Percentiles rank a stretch among this genome's conserved stretches.
Evolutionary conservation across 1,140 invertebrate species (phyloP).

Genomic region (Drosophila azteca): DNA sequence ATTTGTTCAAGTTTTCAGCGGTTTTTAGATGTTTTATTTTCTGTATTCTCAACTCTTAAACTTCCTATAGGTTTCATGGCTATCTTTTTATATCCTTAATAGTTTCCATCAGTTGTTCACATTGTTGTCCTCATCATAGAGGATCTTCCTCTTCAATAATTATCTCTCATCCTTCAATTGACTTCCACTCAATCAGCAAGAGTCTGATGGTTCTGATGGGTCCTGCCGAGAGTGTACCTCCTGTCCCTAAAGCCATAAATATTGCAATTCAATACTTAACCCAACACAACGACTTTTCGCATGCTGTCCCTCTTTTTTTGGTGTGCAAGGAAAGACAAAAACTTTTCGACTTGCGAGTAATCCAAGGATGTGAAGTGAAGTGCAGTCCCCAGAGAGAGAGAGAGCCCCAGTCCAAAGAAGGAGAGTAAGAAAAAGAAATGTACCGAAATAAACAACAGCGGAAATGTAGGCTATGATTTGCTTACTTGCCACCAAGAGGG

Average conservation of each 20-base stretch:
- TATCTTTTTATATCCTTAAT: too few species aligned
- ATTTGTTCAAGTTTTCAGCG: conserved; percentile 12
- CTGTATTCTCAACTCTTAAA: neutral
- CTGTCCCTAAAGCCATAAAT: conserved; percentile 19
- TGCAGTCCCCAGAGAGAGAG: conserved; percentile 26
- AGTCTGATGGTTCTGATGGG: too few species aligned
- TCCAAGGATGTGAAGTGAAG: conserved; percentile 37
- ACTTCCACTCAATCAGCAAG: conserved; percentile 1
- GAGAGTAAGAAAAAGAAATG: conserved; percentile 40
- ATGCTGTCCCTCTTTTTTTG: neutral
- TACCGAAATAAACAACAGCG: conserved; percentile 69
- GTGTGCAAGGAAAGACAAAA: conserved; percentile 10
- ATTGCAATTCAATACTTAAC: conserved; percentile 46
- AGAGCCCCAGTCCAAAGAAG: neutral
- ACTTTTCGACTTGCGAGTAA: conserved; percentile 28
- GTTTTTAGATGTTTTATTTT: too few species aligned
- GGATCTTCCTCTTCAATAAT: too few species aligned
- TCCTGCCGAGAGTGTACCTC: too few species aligned
- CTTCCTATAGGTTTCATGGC: conserved; percentile 1
- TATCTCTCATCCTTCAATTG: conserved; percentile 3
- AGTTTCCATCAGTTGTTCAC: too few species aligned
- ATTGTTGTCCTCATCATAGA: too few species aligned
- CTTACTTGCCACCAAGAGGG: conserved; percentile 62
- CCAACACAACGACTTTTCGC: conserved; percentile 34
- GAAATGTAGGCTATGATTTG: conserved; percentile 81